Evolutionary conservation across 2,797 vertebrate species (phyloP).

Genomic region (Schizothorax lantsangensis): DNA sequence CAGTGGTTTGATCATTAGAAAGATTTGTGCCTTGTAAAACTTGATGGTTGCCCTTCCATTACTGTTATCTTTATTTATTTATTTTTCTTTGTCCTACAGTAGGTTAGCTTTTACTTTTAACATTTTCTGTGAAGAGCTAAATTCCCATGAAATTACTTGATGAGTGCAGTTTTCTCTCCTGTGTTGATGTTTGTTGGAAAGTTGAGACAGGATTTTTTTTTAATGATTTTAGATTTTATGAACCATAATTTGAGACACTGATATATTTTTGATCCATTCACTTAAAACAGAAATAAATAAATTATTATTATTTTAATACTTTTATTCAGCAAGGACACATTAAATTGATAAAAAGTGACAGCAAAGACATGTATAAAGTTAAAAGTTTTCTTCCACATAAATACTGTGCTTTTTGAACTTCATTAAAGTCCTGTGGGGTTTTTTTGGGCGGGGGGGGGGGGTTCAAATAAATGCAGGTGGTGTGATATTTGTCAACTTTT

Average conservation of each 20-base stretch:
- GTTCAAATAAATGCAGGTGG: not conserved
- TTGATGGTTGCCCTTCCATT: conserved; percentile 33
- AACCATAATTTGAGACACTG: not conserved
- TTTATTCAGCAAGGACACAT: too few species aligned
- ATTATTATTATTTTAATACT: too few species aligned
- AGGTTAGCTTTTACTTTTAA: conserved; percentile 47
- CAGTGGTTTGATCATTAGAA: conserved; percentile 51
- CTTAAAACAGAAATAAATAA: not conserved
- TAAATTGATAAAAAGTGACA: not conserved
- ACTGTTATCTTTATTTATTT: conserved; percentile 39
- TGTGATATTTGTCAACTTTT: not conserved
- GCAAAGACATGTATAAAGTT: too few species aligned
- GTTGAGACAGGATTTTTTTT: not conserved
- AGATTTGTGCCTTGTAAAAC: conserved; percentile 46
- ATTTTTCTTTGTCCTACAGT: conserved; percentile 24
- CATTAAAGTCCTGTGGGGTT: too few species aligned
- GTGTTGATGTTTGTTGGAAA: not conserved
- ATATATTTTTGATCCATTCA: not conserved
- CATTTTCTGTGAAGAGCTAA: not conserved
- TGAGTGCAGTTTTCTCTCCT: not conserved
- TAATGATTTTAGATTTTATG: too few species aligned
- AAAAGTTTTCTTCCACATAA: too few species aligned
- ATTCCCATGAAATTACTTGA: not conserved
- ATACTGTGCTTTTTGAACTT: not conserved
- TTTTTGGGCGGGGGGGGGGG: not conserved